Conservation (phyloP, 1,140 invertebrate species). For the Propsilocerus akamusi region DNA sequence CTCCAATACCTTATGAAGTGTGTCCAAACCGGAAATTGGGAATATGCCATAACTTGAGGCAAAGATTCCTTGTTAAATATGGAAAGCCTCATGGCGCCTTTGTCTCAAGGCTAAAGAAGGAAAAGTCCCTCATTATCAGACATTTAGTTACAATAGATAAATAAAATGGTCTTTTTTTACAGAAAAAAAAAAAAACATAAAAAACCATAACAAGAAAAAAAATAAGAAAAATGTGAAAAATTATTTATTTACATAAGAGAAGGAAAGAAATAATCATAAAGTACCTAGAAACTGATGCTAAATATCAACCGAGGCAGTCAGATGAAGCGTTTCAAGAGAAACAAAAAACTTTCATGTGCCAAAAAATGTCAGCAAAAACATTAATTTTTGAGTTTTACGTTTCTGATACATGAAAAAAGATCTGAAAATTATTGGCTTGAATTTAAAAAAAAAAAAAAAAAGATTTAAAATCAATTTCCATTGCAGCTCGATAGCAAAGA, state of each 20-base stretch:
- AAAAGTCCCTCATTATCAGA: neutral
- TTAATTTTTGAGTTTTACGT: neutral
- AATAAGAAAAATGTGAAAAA: neutral
- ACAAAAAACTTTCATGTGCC: no score
- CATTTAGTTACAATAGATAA: constrained; percentile 3
- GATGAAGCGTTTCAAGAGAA: no score
- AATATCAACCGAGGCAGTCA: no score
- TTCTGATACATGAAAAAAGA: no score
- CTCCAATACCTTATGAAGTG: no score
- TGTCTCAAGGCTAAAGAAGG: no score
- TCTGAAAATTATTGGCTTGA: no score
- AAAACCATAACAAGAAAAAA: neutral
- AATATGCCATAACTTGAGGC: no score
- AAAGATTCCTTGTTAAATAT: no score
- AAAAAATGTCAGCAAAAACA: neutral
- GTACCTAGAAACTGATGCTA: neutral
- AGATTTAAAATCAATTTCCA: neutral
- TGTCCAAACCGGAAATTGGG: no score
- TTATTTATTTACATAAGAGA: neutral
- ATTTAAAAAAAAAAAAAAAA: neutral
- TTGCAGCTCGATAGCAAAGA: constrained; percentile 1
- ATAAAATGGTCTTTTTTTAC: constrained; percentile 4
- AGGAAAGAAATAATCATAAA: no score
- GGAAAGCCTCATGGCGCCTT: no score
- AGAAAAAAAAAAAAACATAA: neutral